phyloP scores from a whole-genome alignment of 2,888 invertebrate genomes.

The Drosophila borealis region DNA sequence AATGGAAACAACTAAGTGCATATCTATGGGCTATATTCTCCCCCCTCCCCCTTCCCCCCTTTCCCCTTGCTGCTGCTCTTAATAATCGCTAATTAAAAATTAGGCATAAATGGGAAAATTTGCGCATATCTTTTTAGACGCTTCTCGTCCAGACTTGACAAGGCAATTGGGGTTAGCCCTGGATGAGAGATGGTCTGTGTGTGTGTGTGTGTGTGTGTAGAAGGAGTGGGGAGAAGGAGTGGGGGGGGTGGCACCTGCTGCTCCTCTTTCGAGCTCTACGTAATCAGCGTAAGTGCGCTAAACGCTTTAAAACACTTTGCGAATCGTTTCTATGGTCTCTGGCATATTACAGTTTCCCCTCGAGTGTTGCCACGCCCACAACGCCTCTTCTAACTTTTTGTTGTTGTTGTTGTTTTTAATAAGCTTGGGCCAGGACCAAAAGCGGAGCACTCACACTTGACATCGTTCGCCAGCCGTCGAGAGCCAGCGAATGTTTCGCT shows the following conservation, averaged over 20 bases:
- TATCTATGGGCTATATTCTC: no score
- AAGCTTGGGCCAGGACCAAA: conserved; percentile 48
- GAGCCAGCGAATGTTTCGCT: conserved; percentile 38
- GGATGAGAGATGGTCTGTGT: no score
- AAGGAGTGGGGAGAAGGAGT: not conserved
- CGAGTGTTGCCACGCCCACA: no score
- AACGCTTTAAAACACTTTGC: conserved; percentile 52
- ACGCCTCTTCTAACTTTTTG: not conserved
- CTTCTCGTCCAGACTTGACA: not conserved
- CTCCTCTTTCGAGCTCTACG: not conserved
- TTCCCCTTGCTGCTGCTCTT: not conserved
- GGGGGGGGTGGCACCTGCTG: not conserved
- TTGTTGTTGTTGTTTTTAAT: conserved; percentile 47
- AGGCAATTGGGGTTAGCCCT: not conserved
- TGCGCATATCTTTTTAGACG: conserved; percentile 1
- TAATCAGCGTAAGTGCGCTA: conserved; percentile 57
- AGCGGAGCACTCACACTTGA: conserved; percentile 57
- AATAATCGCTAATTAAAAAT: conserved; percentile 5
- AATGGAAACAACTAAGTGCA: not conserved
- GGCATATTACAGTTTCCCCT: conserved; percentile 1
- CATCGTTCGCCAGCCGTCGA: conserved; percentile 50
- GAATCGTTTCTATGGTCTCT: conserved; percentile 17
- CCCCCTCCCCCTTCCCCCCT: not conserved
- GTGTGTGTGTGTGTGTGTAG: no score
- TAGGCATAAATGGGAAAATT: not conserved